phyloP scores from a whole-genome alignment of 2,113 vertebrate genomes.

The Ochotona curzoniae region DNA sequence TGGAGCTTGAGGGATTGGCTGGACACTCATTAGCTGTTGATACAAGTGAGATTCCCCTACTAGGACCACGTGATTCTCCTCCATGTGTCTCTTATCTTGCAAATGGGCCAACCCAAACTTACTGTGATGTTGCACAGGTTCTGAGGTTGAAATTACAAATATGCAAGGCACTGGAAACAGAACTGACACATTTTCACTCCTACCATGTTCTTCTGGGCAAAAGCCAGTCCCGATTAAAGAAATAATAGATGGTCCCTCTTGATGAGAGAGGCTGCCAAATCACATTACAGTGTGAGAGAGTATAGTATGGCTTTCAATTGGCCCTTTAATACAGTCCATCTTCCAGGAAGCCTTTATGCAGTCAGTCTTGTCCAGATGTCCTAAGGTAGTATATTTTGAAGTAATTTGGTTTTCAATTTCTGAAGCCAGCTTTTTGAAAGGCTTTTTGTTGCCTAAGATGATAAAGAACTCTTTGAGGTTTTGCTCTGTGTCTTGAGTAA shows the following conservation, averaged over 20 bases:
- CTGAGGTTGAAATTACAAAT: neutral
- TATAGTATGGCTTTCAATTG: neutral
- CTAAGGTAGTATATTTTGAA: neutral
- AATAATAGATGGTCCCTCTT: neutral
- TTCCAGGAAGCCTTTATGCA: neutral
- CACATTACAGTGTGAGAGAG: neutral
- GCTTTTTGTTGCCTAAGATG: slow-evolving; percentile 25
- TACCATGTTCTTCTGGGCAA: neutral
- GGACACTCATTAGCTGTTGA: neutral
- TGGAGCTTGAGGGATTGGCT: neutral
- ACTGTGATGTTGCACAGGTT: neutral
- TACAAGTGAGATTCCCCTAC: neutral
- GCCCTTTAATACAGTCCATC: neutral
- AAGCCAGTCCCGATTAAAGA: neutral
- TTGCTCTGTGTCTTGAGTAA: slow-evolving; percentile 44
- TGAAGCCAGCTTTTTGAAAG: slow-evolving; percentile 32
- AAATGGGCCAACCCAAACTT: neutral
- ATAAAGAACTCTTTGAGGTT: neutral
- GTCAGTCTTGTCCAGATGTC: neutral
- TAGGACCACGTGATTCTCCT: neutral
- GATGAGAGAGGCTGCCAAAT: neutral
- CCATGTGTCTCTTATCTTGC: neutral
- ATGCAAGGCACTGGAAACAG: neutral
- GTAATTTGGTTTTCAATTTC: slow-evolving; percentile 52
- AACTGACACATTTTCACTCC: neutral